phyloP scores from a whole-genome alignment of 92 coral and sea anemone species.

The Galaxea fascicularis region DNA sequence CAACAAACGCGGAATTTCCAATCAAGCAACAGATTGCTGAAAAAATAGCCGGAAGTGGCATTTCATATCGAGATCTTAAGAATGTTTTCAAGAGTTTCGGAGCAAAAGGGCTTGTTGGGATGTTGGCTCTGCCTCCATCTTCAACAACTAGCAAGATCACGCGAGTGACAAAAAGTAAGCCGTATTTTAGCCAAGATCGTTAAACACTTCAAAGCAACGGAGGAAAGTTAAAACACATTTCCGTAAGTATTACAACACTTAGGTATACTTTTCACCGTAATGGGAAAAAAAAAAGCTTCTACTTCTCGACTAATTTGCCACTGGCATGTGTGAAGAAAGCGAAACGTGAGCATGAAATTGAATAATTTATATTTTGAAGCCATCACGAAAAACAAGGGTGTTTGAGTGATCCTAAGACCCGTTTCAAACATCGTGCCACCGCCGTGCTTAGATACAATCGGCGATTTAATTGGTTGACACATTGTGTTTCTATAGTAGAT shows the following conservation, averaged over 20 bases:
- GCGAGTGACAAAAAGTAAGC: too few relatives aligned
- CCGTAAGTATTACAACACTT: constrained; percentile 2
- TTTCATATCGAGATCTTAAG: constrained; percentile 56
- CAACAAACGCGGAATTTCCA: constrained; percentile 37
- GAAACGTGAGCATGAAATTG: constrained; percentile 25
- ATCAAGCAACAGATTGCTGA: constrained; percentile 49
- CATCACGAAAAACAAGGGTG: constrained; percentile 10
- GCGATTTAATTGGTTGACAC: too few relatives aligned
- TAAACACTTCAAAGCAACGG: constrained; percentile 30
- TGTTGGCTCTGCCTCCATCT: constrained; percentile 38
- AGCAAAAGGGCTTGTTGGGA: constrained; percentile 40
- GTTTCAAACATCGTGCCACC: too few relatives aligned
- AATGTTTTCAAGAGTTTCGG: constrained; percentile 47
- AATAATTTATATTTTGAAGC: constrained; percentile 18
- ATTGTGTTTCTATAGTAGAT: too few relatives aligned
- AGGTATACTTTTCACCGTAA: not conserved
- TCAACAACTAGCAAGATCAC: too few relatives aligned
- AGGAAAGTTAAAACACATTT: not conserved
- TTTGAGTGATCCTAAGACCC: constrained; percentile 10
- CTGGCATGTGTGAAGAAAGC: constrained; percentile 8
- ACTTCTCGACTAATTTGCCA: not conserved
- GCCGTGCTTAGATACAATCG: too few relatives aligned
- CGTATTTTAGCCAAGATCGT: too few relatives aligned
- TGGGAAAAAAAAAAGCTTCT: not conserved
- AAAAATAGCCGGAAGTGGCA: too few relatives aligned